A percentile compares a stretch with the other conserved stretches of the same genome.
These are phyloP conservation scores for Alligator mississippiensis DNA, from an alignment of 2,113 vertebrate species.

Conservation along the genomic window DNA sequence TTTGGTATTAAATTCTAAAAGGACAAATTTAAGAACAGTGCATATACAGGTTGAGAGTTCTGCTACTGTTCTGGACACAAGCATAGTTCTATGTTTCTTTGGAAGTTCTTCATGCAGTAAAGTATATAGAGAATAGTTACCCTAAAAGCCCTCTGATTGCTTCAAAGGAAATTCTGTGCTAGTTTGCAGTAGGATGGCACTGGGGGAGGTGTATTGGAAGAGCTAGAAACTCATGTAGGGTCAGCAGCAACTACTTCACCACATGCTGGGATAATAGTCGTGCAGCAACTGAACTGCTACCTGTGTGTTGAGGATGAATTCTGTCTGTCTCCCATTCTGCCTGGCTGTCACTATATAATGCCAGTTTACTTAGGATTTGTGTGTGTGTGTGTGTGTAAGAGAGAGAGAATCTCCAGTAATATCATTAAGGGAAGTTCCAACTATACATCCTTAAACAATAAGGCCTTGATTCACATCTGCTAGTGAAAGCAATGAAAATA, in stretches of 20 bases:
- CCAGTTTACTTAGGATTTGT: background rate
- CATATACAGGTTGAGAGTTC: background rate
- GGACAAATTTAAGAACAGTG: background rate
- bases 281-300: background rate
- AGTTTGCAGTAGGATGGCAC: background rate
- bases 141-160: background rate
- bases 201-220: background rate
- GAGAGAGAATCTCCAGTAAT: background rate
- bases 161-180: background rate
- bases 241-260: background rate
- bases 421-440: background rate
- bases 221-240: background rate
- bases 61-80: background rate
- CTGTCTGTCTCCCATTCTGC: background rate
- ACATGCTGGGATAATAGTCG: background rate
- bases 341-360: background rate
- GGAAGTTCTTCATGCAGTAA: background rate
- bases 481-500: slow-evolving; percentile 28
- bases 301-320: background rate
- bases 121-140: background rate
- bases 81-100: background rate
- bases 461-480: slow-evolving; percentile 45
- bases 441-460: slow-evolving; percentile 24
- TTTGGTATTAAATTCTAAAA: background rate
- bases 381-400: too few species aligned